Evolutionary conservation across 2,888 invertebrate genomes (phyloP).

Genomic region (Acleris literana): DNA sequence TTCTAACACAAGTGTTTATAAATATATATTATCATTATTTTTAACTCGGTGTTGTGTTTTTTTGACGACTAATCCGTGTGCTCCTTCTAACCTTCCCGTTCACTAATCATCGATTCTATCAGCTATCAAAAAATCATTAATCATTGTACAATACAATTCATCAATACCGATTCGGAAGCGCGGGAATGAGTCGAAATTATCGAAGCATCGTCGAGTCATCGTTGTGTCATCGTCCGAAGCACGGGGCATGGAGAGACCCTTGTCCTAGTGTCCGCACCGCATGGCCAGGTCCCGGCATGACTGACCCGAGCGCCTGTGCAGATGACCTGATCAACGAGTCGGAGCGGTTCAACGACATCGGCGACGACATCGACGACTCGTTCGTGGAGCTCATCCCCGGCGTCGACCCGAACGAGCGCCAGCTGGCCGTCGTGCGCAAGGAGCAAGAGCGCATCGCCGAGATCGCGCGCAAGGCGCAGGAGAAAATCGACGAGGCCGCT

Average conservation of each 20-base stretch:
- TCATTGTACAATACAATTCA: slow-evolving; percentile 36
- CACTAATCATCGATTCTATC: slow-evolving; percentile 74
- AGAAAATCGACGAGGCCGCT: slow-evolving; percentile 41
- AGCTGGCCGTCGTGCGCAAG: slow-evolving; percentile 58
- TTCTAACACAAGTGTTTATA: slow-evolving; percentile 84
- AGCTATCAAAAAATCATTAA: slow-evolving; percentile 66
- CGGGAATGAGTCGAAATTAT: slow-evolving; percentile 44
- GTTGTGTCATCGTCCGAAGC: slow-evolving; percentile 57
- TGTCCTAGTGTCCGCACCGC: slow-evolving; percentile 41
- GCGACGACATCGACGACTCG: slow-evolving; percentile 96
- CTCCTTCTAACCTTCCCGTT: slow-evolving; percentile 53
- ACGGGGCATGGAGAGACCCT: slow-evolving; percentile 63
- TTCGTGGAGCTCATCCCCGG: slow-evolving; percentile 92
- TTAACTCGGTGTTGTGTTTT: slow-evolving; percentile 73
- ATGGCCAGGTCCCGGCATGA: slow-evolving; percentile 44
- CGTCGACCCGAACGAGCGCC: slow-evolving; percentile 74
- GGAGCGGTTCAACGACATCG: slow-evolving; percentile 96
- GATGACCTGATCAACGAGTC: slow-evolving; percentile 94
- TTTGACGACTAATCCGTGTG: slow-evolving; percentile 72
- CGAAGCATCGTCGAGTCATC: slow-evolving; percentile 36
- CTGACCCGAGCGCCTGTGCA: slow-evolving; percentile 72
- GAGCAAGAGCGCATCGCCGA: slow-evolving; percentile 39
- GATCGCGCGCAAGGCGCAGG: slow-evolving; percentile 40
- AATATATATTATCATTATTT: slow-evolving; percentile 84
- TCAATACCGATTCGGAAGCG: slow-evolving; percentile 42